Percentiles rank a stretch among this genome's conserved stretches.
phyloP scores from a whole-genome alignment of 2,888 invertebrate genomes.

The Heliconius ismenius region DNA sequence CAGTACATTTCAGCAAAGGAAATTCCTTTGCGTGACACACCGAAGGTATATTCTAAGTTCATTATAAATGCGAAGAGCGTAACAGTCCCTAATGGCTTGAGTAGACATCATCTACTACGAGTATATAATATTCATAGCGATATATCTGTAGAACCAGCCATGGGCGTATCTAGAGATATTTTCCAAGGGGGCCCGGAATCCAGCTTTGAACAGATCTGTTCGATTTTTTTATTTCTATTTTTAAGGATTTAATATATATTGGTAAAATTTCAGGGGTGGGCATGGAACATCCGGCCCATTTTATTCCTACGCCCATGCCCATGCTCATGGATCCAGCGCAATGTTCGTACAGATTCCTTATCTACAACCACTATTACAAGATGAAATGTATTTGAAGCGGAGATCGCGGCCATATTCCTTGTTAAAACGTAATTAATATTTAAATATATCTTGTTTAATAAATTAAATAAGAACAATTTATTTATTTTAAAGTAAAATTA shows the following conservation, averaged over 20 bases:
- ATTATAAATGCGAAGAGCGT: slow-evolving; percentile 20
- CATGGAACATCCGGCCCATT: no score
- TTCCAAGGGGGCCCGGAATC: no score
- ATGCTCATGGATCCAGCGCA: no score
- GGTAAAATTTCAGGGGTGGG: no score
- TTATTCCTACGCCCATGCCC: background rate
- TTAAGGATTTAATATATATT: no score
- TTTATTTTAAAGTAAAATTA: background rate
- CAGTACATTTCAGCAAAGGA: slow-evolving; percentile 23
- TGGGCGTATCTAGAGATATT: no score
- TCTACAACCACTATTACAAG: background rate
- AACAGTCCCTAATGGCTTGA: slow-evolving; percentile 22
- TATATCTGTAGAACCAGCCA: background rate
- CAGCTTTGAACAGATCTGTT: no score
- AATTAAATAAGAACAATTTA: background rate
- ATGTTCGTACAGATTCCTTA: background rate
- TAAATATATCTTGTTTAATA: background rate
- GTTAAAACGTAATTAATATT: background rate
- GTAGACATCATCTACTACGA: slow-evolving; percentile 21
- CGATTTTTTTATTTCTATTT: no score
- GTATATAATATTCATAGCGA: slow-evolving; percentile 11
- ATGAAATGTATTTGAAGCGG: background rate
- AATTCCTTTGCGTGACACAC: slow-evolving; percentile 26
- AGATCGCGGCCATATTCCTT: slow-evolving; percentile 13
- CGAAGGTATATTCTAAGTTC: slow-evolving; percentile 21